These are phyloP conservation scores for Upupa epops DNA, from an alignment of 2,113 vertebrate species.

Conservation along the genomic window DNA sequence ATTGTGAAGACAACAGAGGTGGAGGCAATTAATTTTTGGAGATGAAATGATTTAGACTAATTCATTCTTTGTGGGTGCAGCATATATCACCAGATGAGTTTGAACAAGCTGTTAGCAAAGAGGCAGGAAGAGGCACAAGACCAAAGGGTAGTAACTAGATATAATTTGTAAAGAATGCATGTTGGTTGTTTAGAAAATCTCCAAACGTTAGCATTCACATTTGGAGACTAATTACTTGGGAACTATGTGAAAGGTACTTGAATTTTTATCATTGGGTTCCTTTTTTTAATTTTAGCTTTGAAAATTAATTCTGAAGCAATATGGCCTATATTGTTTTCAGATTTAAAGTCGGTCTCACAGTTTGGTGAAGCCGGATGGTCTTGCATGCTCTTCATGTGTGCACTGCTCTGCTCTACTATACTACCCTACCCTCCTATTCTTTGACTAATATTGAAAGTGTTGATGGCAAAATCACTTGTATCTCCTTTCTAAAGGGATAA, in stretches of 20 bases:
- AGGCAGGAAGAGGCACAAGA: not conserved
- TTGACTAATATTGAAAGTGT: not conserved
- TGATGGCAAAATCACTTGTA: not conserved
- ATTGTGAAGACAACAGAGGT: not conserved
- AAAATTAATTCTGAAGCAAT: not conserved
- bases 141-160: not conserved
- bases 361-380: not conserved
- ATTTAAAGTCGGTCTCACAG: not conserved
- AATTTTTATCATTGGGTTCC: not conserved
- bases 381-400: not conserved
- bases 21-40: conserved; percentile 29
- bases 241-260: not conserved
- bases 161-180: not conserved
- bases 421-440: not conserved
- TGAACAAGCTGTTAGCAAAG: not conserved
- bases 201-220: not conserved
- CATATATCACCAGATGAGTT: not conserved
- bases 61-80: not conserved
- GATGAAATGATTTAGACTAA: conserved; percentile 1
- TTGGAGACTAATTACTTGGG: not conserved
- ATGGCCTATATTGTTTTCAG: not conserved
- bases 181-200: not conserved
- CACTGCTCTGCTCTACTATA: not conserved
- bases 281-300: too few species aligned
- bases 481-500: not conserved